Evolutionary conservation across 1,140 invertebrate genomes (phyloP).

Genomic region (Centruroides sculpturatus): DNA sequence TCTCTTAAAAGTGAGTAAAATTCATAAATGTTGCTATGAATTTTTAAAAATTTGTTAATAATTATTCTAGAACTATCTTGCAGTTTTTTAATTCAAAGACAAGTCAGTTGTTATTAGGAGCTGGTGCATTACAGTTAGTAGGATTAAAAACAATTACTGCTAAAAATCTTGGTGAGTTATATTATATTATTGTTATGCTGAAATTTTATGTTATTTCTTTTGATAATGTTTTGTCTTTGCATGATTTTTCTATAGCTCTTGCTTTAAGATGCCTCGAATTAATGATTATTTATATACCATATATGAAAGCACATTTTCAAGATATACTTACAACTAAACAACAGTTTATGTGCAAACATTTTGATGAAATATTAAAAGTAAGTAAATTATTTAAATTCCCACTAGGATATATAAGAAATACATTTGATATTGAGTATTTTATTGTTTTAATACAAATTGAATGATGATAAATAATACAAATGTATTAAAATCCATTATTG

Average conservation of each 20-base stretch:
- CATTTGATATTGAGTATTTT: too few species aligned
- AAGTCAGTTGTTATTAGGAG: constrained; percentile 86
- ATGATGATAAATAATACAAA: too few species aligned
- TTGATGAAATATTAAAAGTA: constrained; percentile 36
- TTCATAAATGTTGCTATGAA: too few species aligned
- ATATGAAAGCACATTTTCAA: constrained; percentile 34
- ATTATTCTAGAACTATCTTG: constrained; percentile 8
- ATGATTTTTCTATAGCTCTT: constrained; percentile 41
- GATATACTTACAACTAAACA: constrained; percentile 28
- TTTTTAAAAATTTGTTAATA: too few species aligned
- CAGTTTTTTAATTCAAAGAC: constrained; percentile 82
- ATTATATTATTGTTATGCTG: neutral
- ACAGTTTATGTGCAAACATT: constrained; percentile 33
- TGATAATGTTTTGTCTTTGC: constrained; percentile 1
- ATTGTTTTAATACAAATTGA: too few species aligned
- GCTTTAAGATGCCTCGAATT: constrained; percentile 68
- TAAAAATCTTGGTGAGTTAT: constrained; percentile 54
- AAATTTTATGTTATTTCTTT: neutral
- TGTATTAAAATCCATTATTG: too few species aligned
- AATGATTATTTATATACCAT: constrained; percentile 40
- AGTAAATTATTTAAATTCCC: too few species aligned
- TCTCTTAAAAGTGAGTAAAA: constrained; percentile 41
- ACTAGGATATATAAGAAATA: too few species aligned
- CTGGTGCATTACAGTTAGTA: constrained; percentile 82
- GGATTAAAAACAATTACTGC: constrained; percentile 94